Conservation (phyloP, 2,113 vertebrate species). For the Phaetusa simplex region DNA sequence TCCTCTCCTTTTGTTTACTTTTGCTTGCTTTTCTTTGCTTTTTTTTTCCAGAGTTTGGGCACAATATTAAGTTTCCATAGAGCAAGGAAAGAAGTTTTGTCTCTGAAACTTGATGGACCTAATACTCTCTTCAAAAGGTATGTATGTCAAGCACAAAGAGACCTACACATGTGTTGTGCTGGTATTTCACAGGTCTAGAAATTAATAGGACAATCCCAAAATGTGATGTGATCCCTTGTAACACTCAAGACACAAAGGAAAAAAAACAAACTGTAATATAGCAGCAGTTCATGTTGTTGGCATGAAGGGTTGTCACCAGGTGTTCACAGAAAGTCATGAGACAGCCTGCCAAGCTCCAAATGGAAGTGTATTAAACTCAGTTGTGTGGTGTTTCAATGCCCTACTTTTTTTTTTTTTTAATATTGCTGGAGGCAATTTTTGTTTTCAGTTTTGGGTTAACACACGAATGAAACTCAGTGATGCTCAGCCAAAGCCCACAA, state of each 20-base stretch:
- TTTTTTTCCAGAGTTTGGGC: too few species aligned
- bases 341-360: neutral
- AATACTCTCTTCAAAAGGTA: neutral
- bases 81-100: neutral
- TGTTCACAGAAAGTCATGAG: neutral
- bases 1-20: too few species aligned
- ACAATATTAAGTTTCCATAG: neutral
- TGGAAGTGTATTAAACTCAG: neutral
- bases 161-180: neutral
- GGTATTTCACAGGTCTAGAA: neutral
- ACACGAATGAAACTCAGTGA: slow-evolving; percentile 20
- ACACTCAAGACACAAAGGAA: neutral
- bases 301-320: neutral
- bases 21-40: too few species aligned
- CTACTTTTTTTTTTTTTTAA: neutral
- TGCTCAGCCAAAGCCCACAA: slow-evolving; percentile 52
- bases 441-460: slow-evolving; percentile 9
- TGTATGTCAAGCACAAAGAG: neutral
- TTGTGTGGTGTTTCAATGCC: neutral
- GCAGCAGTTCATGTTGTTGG: neutral
- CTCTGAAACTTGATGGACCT: neutral
- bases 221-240: neutral
- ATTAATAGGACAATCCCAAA: neutral
- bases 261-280: neutral
- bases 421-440: neutral